These are phyloP conservation scores for Sorex maritimensis DNA, from an alignment of 2,797 vertebrate species.

Conservation along the genomic window DNA sequence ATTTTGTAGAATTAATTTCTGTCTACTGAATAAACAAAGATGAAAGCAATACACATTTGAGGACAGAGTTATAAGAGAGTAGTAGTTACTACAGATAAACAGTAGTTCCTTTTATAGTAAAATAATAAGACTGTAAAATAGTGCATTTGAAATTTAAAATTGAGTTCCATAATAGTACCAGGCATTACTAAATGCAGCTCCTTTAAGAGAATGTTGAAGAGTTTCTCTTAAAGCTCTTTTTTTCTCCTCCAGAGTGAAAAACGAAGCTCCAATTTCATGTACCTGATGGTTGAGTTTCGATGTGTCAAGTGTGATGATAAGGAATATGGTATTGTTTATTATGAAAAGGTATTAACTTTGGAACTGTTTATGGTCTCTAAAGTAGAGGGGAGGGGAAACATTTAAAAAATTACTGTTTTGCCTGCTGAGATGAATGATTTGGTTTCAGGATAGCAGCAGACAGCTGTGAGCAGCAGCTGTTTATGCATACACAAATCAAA, in stretches of 20 bases:
- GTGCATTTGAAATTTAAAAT: constrained; percentile 12
- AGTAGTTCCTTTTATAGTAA: not conserved
- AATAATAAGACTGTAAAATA: not conserved
- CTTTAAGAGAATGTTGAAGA: constrained; percentile 61
- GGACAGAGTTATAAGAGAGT: not conserved
- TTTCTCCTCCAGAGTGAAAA: constrained; percentile 95
- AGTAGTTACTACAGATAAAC: not conserved
- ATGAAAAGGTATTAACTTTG: constrained; percentile 95
- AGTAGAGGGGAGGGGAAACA: constrained; percentile 68
- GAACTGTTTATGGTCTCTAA: constrained; percentile 75
- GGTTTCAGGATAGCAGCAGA: constrained; percentile 72
- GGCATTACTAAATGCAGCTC: constrained; percentile 14
- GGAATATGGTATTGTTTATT: constrained; percentile 98
- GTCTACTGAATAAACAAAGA: not conserved
- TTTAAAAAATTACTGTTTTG: constrained; percentile 77
- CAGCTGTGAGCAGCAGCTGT: constrained; percentile 86
- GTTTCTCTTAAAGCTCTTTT: constrained; percentile 20
- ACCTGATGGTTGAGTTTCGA: constrained; percentile 99
- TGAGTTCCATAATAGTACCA: not conserved
- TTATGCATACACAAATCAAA: constrained; percentile 84
- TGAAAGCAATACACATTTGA: constrained; percentile 39
- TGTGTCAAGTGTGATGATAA: constrained; percentile 97
- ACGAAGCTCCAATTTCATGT: constrained; percentile 99
- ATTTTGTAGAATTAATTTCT: constrained; percentile 47
- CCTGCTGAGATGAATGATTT: constrained; percentile 82